A percentile compares a stretch with the other conserved stretches of the same genome.
These are phyloP conservation scores for Chloroceryle inda DNA, from an alignment of 2,797 vertebrate genomes.

Conservation along the genomic window DNA sequence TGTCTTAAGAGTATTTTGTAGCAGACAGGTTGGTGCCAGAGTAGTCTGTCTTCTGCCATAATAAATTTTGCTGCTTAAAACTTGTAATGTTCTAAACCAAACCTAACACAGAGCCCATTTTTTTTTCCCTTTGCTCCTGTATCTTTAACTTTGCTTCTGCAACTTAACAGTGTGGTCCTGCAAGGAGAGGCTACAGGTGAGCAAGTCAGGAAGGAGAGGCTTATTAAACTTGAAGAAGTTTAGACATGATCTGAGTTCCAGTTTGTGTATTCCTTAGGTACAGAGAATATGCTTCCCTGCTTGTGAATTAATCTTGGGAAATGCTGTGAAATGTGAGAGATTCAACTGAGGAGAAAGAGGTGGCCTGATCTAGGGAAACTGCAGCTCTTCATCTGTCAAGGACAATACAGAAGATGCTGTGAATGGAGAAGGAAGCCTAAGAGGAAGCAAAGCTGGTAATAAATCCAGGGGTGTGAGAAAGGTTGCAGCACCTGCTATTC, in stretches of 20 bases:
- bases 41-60: conserved; percentile 60
- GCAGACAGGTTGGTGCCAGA: conserved; percentile 72
- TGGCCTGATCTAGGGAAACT: background rate
- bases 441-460: background rate
- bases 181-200: background rate
- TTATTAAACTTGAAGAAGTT: background rate
- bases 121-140: background rate
- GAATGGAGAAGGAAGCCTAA: background rate
- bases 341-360: background rate
- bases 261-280: background rate
- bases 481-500: fast-evolving
- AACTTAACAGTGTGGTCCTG: background rate
- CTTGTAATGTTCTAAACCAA: background rate
- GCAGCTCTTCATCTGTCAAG: background rate
- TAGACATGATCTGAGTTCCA: background rate
- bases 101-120: background rate
- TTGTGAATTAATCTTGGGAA: background rate
- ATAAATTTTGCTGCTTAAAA: conserved; percentile 19
- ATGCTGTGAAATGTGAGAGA: background rate
- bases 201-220: background rate
- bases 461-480: background rate
- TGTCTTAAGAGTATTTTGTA: conserved; percentile 59
- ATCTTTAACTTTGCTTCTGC: background rate
- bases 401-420: background rate
- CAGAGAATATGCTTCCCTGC: background rate